Evolutionary conservation across 2,113 vertebrate genomes (phyloP).

Genomic region (Amazona guildingii): DNA sequence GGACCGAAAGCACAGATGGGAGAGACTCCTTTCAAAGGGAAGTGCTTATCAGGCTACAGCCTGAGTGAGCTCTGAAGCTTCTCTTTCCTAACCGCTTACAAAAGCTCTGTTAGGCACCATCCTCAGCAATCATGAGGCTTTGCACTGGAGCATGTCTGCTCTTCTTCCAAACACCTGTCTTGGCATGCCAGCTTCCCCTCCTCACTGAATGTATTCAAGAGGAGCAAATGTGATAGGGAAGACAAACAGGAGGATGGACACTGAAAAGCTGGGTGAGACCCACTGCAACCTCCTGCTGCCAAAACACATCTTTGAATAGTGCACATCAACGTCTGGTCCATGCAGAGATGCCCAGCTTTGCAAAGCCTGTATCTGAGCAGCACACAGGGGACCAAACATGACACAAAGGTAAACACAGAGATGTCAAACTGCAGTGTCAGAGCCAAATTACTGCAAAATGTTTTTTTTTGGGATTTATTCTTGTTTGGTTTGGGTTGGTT

Average conservation of each 20-base stretch:
- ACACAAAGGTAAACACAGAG: background rate
- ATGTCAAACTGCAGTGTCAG: background rate
- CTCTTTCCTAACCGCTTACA: background rate
- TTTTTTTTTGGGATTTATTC: background rate
- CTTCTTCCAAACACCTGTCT: conserved; percentile 2
- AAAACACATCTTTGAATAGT: background rate
- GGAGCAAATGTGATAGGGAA: background rate
- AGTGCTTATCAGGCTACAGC: background rate
- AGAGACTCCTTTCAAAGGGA: background rate
- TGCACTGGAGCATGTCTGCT: background rate
- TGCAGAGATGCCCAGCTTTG: background rate
- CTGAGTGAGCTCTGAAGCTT: background rate
- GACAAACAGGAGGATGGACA: background rate
- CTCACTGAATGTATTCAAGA: background rate
- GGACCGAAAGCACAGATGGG: background rate
- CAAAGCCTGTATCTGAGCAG: background rate
- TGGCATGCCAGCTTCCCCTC: background rate
- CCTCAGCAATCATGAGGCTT: background rate
- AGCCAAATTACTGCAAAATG: background rate
- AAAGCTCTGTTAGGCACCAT: background rate
- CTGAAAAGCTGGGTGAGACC: background rate
- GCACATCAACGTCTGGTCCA: background rate
- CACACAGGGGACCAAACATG: background rate
- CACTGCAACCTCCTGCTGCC: background rate
- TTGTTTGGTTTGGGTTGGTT: background rate